phyloP scores from a whole-genome alignment of 2,797 vertebrate genomes.

The Gymnothorax javanicus region DNA sequence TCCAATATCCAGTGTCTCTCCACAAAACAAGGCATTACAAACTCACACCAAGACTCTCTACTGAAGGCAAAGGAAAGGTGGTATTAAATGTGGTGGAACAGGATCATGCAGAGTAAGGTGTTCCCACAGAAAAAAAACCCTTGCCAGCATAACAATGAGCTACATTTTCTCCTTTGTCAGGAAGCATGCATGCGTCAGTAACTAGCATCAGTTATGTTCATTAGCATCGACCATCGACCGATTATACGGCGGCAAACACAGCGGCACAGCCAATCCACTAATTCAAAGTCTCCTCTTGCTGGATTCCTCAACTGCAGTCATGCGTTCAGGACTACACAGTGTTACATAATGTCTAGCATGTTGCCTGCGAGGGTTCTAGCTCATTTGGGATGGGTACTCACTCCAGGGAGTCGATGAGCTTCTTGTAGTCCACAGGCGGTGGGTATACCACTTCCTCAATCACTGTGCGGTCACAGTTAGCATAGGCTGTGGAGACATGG shows the following conservation, averaged over 20 bases:
- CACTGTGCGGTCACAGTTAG: constrained; percentile 90
- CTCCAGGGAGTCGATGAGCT: constrained; percentile 92
- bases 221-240: background rate
- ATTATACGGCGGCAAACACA: background rate
- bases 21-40: too few relatives aligned
- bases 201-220: background rate
- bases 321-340: background rate
- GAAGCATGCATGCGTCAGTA: background rate
- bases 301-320: background rate
- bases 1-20: background rate
- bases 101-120: background rate
- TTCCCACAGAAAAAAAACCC: background rate
- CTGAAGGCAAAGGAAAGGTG: too few relatives aligned
- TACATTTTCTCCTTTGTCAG: background rate
- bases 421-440: constrained; percentile 90
- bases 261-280: background rate
- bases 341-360: background rate
- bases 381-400: constrained; percentile 62
- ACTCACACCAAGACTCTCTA: too few relatives aligned
- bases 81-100: background rate
- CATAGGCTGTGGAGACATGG: constrained; percentile 93
- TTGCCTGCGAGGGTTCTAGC: too few relatives aligned
- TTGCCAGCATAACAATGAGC: too few relatives aligned
- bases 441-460: constrained; percentile 93
- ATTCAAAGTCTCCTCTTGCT: background rate